Percentiles rank a stretch among this genome's conserved stretches.
Evolutionary conservation across 2,797 vertebrate genomes (phyloP).

Genomic region (Gymnodraco acuticeps): DNA sequence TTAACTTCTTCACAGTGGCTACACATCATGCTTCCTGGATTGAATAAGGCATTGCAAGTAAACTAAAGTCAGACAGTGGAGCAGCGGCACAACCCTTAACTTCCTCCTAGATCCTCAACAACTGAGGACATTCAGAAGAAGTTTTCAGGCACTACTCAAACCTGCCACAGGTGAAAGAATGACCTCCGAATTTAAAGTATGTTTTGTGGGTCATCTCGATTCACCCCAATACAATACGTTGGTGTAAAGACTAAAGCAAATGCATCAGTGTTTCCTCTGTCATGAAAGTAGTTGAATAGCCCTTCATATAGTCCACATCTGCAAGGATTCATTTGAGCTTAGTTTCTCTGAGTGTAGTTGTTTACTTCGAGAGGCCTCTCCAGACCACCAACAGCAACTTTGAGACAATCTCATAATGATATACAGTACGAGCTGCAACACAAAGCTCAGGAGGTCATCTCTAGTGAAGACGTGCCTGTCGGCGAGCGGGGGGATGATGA

Average conservation of each 20-base stretch:
- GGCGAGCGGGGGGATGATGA: slow-evolving; percentile 61
- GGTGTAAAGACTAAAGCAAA: slow-evolving; percentile 6
- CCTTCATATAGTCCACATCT: background rate
- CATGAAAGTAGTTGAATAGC: background rate
- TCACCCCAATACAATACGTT: background rate
- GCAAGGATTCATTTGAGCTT: slow-evolving; percentile 12
- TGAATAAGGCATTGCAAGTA: slow-evolving; percentile 10
- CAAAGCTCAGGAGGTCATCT: slow-evolving; percentile 56
- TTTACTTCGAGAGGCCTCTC: slow-evolving; percentile 36
- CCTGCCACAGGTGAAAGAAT: background rate
- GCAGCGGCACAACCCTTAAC: background rate
- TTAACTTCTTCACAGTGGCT: slow-evolving; percentile 7
- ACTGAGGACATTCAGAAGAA: background rate
- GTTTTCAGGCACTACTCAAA: background rate
- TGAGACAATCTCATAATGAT: slow-evolving; percentile 59
- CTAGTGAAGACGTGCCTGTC: slow-evolving; percentile 54
- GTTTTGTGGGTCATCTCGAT: background rate
- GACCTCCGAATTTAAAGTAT: background rate
- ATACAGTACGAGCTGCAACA: slow-evolving; percentile 43
- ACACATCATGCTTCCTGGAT: slow-evolving; percentile 3
- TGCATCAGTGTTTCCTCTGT: background rate
- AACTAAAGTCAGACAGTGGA: background rate
- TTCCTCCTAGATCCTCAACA: background rate
- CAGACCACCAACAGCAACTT: slow-evolving; percentile 52
- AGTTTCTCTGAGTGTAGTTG: slow-evolving; percentile 22